These are phyloP conservation scores for Aphaenogaster rudis DNA, from an alignment of 1,140 invertebrate species.

Conservation along the genomic window DNA sequence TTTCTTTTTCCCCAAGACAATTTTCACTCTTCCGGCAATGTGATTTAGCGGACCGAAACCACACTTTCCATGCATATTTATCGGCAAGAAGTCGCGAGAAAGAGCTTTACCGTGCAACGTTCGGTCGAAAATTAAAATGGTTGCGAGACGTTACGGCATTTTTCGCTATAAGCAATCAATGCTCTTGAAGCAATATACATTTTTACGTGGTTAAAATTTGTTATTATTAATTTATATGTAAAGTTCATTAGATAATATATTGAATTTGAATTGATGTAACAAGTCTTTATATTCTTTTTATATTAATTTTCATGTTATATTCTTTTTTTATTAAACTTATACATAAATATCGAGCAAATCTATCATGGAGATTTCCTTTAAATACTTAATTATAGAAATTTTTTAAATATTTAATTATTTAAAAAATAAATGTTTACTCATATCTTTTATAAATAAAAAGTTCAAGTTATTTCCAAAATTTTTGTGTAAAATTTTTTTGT, in stretches of 20 bases:
- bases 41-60: slow-evolving; percentile 73
- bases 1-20: slow-evolving; percentile 75
- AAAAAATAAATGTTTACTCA: not conserved
- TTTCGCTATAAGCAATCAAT: not conserved
- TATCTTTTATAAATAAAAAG: not conserved
- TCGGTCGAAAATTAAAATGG: slow-evolving; percentile 23
- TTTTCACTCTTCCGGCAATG: slow-evolving; percentile 75
- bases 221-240: slow-evolving; percentile 13
- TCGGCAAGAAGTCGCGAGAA: slow-evolving; percentile 36
- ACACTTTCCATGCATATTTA: slow-evolving; percentile 71
- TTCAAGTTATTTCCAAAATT: not conserved
- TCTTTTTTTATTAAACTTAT: not conserved
- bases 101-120: slow-evolving; percentile 56
- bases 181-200: not conserved
- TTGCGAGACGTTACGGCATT: not conserved
- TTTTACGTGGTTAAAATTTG: not conserved
- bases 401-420: no score
- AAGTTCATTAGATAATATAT: not conserved
- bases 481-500: not conserved
- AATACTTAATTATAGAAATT: no score
- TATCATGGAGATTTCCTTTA: not conserved
- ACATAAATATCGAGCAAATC: not conserved
- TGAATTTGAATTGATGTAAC: not conserved
- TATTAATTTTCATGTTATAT: not conserved
- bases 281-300: not conserved